Conservation (phyloP, 2,113 vertebrate genomes). For the Colistium nudipinnis region DNA sequence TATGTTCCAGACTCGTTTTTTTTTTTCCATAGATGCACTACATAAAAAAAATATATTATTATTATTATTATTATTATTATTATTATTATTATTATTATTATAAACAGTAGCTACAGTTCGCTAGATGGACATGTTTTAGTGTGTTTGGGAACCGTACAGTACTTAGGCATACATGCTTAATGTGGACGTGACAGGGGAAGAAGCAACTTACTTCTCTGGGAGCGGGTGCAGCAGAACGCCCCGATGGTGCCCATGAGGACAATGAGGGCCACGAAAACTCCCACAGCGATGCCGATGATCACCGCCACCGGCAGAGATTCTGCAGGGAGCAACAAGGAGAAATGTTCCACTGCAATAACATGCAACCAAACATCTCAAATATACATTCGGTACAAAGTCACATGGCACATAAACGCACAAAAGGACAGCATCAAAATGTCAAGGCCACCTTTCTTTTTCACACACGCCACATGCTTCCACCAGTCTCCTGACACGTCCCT, state of each 20-base stretch:
- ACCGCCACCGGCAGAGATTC: slow-evolving; percentile 96
- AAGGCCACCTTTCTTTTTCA: slow-evolving; percentile 5
- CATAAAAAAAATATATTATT: neutral
- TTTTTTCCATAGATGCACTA: neutral
- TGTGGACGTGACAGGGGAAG: neutral
- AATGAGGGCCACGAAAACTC: slow-evolving; percentile 95
- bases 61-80: too few species aligned
- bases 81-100: neutral
- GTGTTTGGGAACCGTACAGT: slow-evolving; percentile 40
- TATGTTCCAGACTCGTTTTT: neutral
- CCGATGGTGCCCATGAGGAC: slow-evolving; percentile 97
- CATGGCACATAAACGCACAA: neutral
- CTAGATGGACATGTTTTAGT: slow-evolving; percentile 63
- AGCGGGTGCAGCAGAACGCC: slow-evolving; percentile 97
- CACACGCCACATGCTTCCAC: neutral
- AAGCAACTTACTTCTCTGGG: slow-evolving; percentile 93
- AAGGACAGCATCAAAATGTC: neutral
- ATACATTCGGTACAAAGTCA: neutral
- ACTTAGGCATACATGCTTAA: slow-evolving; percentile 51
- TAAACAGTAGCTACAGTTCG: slow-evolving; percentile 12
- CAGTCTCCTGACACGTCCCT: neutral
- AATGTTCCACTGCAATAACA: slow-evolving; percentile 52
- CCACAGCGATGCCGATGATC: slow-evolving; percentile 97
- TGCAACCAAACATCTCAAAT: slow-evolving; percentile 20
- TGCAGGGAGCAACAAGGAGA: slow-evolving; percentile 77